These are phyloP conservation scores for Falco biarmicus DNA, from an alignment of 2,797 vertebrate genomes.

Conservation along the genomic window DNA sequence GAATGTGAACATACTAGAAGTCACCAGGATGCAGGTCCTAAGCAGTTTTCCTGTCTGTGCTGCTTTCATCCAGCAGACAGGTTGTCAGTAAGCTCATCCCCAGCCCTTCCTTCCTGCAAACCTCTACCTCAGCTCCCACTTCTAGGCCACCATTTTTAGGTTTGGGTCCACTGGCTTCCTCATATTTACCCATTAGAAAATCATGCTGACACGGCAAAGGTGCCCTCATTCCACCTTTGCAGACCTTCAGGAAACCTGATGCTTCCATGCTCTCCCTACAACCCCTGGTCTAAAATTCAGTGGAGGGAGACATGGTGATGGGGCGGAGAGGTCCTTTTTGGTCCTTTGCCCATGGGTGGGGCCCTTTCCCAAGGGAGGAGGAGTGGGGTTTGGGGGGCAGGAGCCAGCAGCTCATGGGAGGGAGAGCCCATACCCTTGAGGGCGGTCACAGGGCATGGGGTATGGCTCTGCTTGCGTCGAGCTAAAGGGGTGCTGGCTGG, in stretches of 20 bases:
- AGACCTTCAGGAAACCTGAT: neutral
- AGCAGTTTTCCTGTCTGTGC: neutral
- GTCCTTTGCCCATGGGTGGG: slow-evolving; percentile 37
- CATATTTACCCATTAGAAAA: rapidly evolving
- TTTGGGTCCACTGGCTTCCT: neutral
- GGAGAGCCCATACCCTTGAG: neutral
- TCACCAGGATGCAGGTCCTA: neutral
- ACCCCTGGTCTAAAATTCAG: neutral
- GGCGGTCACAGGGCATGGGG: neutral
- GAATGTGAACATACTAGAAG: neutral
- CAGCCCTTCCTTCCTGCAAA: neutral
- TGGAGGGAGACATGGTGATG: neutral
- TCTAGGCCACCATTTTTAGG: neutral
- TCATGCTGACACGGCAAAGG: neutral
- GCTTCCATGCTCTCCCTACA: neutral
- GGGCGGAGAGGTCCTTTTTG: neutral
- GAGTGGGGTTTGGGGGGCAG: neutral
- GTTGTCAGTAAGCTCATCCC: neutral
- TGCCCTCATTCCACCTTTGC: neutral
- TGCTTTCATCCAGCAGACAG: neutral
- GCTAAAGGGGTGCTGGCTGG: neutral
- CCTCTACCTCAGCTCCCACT: neutral
- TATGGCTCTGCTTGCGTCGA: neutral
- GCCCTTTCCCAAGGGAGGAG: slow-evolving; percentile 44
- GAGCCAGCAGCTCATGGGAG: neutral